These are phyloP conservation scores for Telmatherina bonti DNA, from an alignment of 2,797 vertebrate species.

Conservation along the genomic window DNA sequence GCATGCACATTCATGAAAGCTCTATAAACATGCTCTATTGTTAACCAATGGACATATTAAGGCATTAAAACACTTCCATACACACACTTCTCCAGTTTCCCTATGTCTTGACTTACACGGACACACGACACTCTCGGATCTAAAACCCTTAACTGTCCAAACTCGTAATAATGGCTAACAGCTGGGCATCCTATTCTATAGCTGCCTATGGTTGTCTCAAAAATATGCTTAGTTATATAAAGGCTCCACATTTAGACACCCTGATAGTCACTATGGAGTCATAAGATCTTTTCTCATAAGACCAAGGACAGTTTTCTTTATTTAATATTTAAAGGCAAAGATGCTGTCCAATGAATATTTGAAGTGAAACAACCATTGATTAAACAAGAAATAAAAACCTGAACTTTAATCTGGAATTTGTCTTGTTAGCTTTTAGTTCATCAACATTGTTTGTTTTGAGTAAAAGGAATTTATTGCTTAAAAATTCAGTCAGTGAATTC, in stretches of 20 bases:
- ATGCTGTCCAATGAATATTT: slow-evolving; percentile 20
- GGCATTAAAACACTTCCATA: slow-evolving; percentile 33
- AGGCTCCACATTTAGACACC: slow-evolving; percentile 69
- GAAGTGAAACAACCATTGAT: background rate
- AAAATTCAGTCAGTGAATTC: background rate
- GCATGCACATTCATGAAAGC: slow-evolving; percentile 14
- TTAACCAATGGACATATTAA: slow-evolving; percentile 20
- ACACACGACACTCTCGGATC: slow-evolving; percentile 69
- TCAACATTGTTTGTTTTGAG: background rate
- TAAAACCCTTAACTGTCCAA: slow-evolving; percentile 65
- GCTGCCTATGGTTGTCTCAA: slow-evolving; percentile 48
- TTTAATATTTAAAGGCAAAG: slow-evolving; percentile 31
- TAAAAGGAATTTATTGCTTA: background rate
- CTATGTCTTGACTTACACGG: slow-evolving; percentile 50
- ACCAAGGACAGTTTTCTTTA: slow-evolving; percentile 33
- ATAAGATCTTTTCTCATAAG: slow-evolving; percentile 47
- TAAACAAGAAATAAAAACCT: background rate
- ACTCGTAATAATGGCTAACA: slow-evolving; percentile 80
- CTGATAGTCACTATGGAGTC: slow-evolving; percentile 50
- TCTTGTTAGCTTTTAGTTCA: background rate
- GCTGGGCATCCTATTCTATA: slow-evolving; percentile 74
- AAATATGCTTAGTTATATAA: slow-evolving; percentile 71
- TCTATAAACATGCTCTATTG: slow-evolving; percentile 21
- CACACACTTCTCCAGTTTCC: slow-evolving; percentile 70
- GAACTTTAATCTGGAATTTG: background rate